Evolutionary conservation across 2,888 invertebrate species (phyloP).

Genomic region (Oligia latruncula): DNA sequence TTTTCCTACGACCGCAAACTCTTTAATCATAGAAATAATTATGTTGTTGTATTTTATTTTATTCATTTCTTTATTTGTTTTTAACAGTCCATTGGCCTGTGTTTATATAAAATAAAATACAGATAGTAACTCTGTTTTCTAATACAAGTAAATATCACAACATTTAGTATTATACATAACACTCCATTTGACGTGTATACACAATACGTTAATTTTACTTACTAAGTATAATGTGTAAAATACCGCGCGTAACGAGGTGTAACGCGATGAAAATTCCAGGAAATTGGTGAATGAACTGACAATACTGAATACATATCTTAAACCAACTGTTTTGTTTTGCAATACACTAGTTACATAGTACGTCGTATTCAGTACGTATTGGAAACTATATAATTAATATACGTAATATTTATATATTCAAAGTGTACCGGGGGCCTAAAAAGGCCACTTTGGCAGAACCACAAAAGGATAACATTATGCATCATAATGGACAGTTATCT

Average conservation of each 20-base stretch:
- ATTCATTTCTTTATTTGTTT: neutral
- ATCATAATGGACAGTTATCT: no score
- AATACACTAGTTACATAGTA: neutral
- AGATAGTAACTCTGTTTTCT: neutral
- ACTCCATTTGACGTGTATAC: neutral
- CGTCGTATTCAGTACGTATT: neutral
- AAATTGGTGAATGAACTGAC: constrained; percentile 28
- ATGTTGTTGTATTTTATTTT: constrained; percentile 11
- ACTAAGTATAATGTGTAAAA: neutral
- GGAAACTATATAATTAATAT: constrained; percentile 4
- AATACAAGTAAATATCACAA: neutral
- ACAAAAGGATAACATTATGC: no score
- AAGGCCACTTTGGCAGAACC: no score
- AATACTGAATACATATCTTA: neutral
- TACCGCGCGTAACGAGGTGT: neutral
- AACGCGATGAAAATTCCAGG: constrained; percentile 2
- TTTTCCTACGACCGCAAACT: constrained; percentile 19
- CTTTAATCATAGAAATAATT: constrained; percentile 11
- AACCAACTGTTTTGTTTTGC: neutral
- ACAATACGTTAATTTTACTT: neutral
- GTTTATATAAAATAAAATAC: neutral
- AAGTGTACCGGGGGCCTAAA: no score
- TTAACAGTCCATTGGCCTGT: neutral
- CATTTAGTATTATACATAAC: neutral
- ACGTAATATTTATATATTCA: neutral